Base-by-base conservation (phyloP, 2,888 invertebrate genomes). In the Neocrepidodera transversa region DNA sequence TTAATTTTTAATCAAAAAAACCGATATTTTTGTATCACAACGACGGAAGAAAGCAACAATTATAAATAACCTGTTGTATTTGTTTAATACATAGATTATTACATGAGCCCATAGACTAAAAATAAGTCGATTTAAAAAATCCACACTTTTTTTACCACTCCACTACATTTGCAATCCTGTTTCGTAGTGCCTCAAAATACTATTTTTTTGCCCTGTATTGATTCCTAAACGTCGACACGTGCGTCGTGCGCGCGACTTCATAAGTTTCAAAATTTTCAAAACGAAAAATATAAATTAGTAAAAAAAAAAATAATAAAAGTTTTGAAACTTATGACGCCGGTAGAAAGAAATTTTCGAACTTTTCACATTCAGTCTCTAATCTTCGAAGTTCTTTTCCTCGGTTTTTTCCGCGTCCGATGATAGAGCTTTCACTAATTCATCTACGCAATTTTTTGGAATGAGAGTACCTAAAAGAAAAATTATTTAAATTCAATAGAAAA, bases 371-470 rank as follows among this genome's bases (percentile, higher is more conserved):
- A 70, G 69, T 69, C 68, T 69, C 62, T 68, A 64, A 62, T 48
- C 52, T 55, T 70, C 66, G 47, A 87, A 87, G 62, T 82, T 83
- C 76, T 85, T 85, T 78, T 92, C 92, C 75, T 87, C 90, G 45
- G 90, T 87, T 67, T 90, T 89, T 72, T 93, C 92, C 5, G 93
- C 91, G 80, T 93, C 93, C 20, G 88, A 83, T 38, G 91, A 84
- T n/a, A 93, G 83, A 62, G 91, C 90, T 74, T 90, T 87, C 72
- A 88, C 86, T 42, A 93, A 81, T 18, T 87, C 80, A 72, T 92
- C 92, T 72, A 92, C 91, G 77, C 93, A 93, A 76, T 90, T 89
- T 82, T 93, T 93, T 75, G 95, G 94, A 82, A 95, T 93, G 68
- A 95, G 82, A 7, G 93, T 93, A 68, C 92, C 91, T 88, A 81